phyloP scores from a whole-genome alignment of 1,140 invertebrate genomes.

The Dendrolimus punctatus region DNA sequence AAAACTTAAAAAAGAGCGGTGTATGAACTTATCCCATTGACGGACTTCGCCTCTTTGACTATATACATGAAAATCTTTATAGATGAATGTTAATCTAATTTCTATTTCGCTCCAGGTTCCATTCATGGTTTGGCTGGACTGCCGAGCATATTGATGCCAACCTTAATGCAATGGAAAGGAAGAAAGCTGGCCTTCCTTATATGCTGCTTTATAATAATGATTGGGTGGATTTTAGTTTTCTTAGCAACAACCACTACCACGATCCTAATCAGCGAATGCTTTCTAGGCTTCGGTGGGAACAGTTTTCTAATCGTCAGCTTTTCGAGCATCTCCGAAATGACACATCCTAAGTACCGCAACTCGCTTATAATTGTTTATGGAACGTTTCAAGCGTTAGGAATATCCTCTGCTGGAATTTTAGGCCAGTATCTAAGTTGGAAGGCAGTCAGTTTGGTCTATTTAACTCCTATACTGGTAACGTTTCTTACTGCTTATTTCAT shows the following conservation, averaged over 20 bases:
- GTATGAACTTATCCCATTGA: no score
- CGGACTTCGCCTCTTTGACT: no score
- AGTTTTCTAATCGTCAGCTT: constrained; percentile 7
- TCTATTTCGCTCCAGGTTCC: constrained; percentile 4
- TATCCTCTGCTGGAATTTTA: constrained; percentile 5
- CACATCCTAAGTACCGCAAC: constrained; percentile 7
- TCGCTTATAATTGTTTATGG: constrained; percentile 2
- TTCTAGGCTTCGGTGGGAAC: constrained; percentile 10
- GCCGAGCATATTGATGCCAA: constrained; percentile 7
- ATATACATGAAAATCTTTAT: no score
- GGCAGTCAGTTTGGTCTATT: constrained; percentile 6
- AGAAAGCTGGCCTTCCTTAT: constrained; percentile 8
- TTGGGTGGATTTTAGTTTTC: constrained; percentile 5
- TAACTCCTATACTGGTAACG: constrained; percentile 2
- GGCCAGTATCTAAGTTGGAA: constrained; percentile 12
- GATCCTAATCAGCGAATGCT: constrained; percentile 7
- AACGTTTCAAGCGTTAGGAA: constrained; percentile 7
- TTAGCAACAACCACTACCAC: not conserved
- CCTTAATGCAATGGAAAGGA: constrained; percentile 11
- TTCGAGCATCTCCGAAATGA: constrained; percentile 8
- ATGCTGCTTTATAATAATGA: constrained; percentile 6
- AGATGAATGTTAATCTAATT: no score
- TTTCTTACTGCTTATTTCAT: not conserved
- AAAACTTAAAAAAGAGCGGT: no score
- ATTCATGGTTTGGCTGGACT: constrained; percentile 11